phyloP scores from a whole-genome alignment of 2,888 invertebrate species.

The Petrolisthes cinctipes region DNA sequence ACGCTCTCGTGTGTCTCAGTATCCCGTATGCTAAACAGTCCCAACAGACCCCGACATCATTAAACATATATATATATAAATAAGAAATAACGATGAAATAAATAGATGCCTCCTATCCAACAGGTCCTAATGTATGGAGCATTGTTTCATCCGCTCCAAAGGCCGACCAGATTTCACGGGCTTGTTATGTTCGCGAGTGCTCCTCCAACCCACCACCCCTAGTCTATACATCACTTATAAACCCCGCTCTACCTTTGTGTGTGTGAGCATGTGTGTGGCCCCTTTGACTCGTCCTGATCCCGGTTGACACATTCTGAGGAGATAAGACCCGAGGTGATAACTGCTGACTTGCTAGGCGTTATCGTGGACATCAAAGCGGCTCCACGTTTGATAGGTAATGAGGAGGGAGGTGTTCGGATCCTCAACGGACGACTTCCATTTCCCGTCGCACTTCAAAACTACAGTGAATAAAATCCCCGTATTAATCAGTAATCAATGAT shows the following conservation, averaged over 20 bases:
- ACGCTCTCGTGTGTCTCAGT: too few relatives aligned
- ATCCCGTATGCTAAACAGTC: too few relatives aligned
- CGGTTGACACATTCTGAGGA: slow-evolving; percentile 15
- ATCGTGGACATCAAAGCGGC: slow-evolving; percentile 41
- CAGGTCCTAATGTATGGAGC: slow-evolving; percentile 39
- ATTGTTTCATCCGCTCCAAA: slow-evolving; percentile 48
- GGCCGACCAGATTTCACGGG: not conserved
- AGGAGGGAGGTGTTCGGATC: slow-evolving; percentile 39
- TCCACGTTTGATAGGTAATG: slow-evolving; percentile 48
- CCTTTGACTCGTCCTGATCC: not conserved
- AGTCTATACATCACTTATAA: too few relatives aligned
- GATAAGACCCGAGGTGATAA: slow-evolving; percentile 32
- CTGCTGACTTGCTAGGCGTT: slow-evolving; percentile 4
- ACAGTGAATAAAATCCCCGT: too few relatives aligned
- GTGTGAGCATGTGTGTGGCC: not conserved
- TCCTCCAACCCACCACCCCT: not conserved
- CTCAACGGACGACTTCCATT: not conserved
- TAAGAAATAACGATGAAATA: slow-evolving; percentile 5
- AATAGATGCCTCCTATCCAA: slow-evolving; percentile 7
- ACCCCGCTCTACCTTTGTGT: too few relatives aligned
- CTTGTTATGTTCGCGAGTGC: not conserved
- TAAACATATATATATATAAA: too few relatives aligned
- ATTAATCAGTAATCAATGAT: too few relatives aligned
- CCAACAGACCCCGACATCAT: too few relatives aligned
- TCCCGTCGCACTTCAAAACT: too few relatives aligned